phyloP scores from a whole-genome alignment of 2,113 vertebrate genomes.

The Plestiodon gilberti region DNA sequence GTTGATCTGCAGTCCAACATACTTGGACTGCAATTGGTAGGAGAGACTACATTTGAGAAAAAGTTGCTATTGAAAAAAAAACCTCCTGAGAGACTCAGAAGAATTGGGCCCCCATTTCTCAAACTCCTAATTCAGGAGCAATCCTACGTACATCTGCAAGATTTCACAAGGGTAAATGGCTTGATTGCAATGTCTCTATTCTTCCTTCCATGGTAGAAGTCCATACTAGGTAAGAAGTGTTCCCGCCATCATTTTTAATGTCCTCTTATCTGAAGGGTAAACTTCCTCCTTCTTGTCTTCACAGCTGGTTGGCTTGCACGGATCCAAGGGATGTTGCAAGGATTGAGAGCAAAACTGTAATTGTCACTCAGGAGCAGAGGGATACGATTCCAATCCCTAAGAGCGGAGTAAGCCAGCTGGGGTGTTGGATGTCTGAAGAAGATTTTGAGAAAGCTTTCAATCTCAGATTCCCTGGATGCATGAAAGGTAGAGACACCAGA shows the following conservation, averaged over 20 bases:
- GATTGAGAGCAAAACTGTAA: constrained; percentile 95
- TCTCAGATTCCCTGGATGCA: constrained; percentile 91
- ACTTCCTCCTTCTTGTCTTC: constrained; percentile 22
- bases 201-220: background rate
- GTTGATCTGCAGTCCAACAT: too few relatives aligned
- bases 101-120: background rate
- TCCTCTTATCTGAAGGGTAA: background rate
- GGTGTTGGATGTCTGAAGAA: constrained; percentile 92
- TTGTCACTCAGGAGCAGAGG: constrained; percentile 87
- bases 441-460: constrained; percentile 92
- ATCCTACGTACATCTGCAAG: background rate
- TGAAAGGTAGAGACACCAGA: constrained; percentile 85
- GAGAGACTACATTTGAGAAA: too few relatives aligned
- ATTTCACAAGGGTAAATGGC: background rate
- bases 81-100: background rate
- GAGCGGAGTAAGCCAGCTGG: constrained; percentile 87
- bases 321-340: constrained; percentile 94
- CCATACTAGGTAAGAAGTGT: background rate
- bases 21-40: too few relatives aligned
- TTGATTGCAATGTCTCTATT: background rate
- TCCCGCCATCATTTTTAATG: background rate
- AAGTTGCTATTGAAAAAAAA: background rate
- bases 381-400: constrained; percentile 85
- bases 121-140: background rate
- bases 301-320: constrained; percentile 93